Evolutionary conservation across 2,113 vertebrate species (phyloP).

Genomic region (Sphaerodactylus townsendi): DNA sequence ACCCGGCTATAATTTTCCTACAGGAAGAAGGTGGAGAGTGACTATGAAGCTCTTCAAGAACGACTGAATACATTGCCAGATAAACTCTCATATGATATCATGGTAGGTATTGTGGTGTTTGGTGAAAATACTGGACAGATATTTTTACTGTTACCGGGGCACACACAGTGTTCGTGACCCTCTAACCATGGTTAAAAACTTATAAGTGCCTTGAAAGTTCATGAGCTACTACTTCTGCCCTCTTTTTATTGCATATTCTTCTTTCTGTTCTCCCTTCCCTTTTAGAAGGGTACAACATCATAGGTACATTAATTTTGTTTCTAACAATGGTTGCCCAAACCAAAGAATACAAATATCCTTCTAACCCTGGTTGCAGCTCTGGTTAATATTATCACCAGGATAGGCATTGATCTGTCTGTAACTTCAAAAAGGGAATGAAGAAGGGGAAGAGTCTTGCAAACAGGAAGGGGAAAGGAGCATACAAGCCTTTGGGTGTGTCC

Average conservation of each 20-base stretch:
- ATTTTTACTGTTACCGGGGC: neutral
- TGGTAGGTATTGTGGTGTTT: conserved; percentile 77
- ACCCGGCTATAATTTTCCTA: conserved; percentile 50
- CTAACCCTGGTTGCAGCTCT: neutral
- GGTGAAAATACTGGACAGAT: neutral
- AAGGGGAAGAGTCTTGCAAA: no score
- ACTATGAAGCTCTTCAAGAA: conserved; percentile 89
- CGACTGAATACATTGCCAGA: conserved; percentile 87
- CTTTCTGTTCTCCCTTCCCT: neutral
- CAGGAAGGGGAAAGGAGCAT: neutral
- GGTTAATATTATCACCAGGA: neutral
- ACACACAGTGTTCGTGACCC: no score
- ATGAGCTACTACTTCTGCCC: neutral
- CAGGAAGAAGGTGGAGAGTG: conserved; percentile 90
- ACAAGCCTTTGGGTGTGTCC: no score
- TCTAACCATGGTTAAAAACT: neutral
- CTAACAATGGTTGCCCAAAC: neutral
- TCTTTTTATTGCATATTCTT: neutral
- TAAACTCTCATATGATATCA: conserved; percentile 88
- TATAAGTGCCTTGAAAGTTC: neutral
- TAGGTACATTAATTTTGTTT: neutral
- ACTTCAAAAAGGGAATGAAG: neutral
- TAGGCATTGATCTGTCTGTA: neutral
- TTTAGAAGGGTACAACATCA: neutral
- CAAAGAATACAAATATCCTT: neutral